These are phyloP conservation scores for Sinocyclocheilus rhinocerous DNA, from an alignment of 2,113 vertebrate species.

Conservation along the genomic window DNA sequence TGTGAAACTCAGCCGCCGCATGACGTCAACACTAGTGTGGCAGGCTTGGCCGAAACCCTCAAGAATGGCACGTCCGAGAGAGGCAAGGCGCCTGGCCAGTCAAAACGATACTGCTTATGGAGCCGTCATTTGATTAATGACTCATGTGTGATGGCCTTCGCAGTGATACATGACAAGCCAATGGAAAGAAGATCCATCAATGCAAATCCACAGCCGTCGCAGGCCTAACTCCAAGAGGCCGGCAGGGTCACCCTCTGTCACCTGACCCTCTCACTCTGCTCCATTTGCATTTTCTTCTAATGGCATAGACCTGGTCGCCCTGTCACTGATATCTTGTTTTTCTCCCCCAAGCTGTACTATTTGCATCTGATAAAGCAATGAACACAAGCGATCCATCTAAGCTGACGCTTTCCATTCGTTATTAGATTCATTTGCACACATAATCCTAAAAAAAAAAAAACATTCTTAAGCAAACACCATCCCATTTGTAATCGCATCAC, in stretches of 20 bases:
- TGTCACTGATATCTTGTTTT: conserved; percentile 74
- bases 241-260: conserved; percentile 68
- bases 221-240: conserved; percentile 61
- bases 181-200: conserved; percentile 79
- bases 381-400: conserved; percentile 49
- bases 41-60: conserved; percentile 32
- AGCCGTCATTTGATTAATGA: conserved; percentile 79
- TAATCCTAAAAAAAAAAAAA: background rate
- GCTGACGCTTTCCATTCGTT: conserved; percentile 39
- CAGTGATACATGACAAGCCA: conserved; percentile 73
- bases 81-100: conserved; percentile 33
- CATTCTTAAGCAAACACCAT: background rate
- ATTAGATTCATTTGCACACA: conserved; percentile 17
- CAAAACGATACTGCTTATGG: conserved; percentile 40
- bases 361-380: conserved; percentile 72
- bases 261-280: conserved; percentile 67
- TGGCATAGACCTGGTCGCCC: conserved; percentile 56
- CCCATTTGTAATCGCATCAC: background rate
- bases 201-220: conserved; percentile 72
- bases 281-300: conserved; percentile 77
- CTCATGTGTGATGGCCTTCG: conserved; percentile 67
- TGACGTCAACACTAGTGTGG: background rate
- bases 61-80: conserved; percentile 60
- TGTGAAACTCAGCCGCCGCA: conserved; percentile 16
- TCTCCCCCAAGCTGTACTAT: conserved; percentile 63